Evolutionary conservation across 2,797 vertebrate genomes (phyloP).

Genomic region (Geotrypetes seraphini): DNA sequence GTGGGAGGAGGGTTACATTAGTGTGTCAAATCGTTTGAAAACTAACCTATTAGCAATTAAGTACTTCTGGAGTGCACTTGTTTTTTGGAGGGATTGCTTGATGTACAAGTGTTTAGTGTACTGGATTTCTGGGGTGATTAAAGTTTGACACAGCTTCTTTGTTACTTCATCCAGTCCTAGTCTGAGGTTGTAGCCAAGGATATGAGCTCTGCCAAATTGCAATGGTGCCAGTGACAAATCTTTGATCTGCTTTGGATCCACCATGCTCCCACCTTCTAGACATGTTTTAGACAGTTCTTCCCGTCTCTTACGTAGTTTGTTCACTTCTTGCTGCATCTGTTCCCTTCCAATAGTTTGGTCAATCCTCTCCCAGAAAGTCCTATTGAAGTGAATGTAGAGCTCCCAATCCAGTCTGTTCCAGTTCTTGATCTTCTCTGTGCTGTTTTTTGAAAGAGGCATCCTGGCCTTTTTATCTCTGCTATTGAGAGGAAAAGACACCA

Average conservation of each 20-base stretch:
- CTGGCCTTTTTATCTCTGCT: conserved; percentile 42
- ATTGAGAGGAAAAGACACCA: conserved; percentile 66
- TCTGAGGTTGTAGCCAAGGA: no score
- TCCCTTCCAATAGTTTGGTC: conserved; percentile 47
- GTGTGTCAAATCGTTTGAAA: no score
- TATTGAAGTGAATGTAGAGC: conserved; percentile 69
- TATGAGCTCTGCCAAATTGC: no score
- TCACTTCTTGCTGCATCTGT: conserved; percentile 48
- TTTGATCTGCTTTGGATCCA: conserved; percentile 42
- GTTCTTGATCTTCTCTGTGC: conserved; percentile 44
- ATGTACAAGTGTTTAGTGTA: no score
- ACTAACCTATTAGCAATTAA: no score
- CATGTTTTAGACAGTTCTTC: conserved; percentile 42
- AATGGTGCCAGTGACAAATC: conserved; percentile 51
- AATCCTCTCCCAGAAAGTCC: conserved; percentile 64
- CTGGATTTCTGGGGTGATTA: no score
- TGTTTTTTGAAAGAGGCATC: conserved; percentile 20
- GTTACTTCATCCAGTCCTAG: no score
- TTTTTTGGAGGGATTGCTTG: no score
- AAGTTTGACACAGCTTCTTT: no score
- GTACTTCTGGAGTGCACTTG: no score
- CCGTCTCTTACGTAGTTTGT: conserved; percentile 30
- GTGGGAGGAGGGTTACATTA: no score
- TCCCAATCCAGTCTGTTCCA: conserved; percentile 77
- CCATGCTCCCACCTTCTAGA: conserved; percentile 46